A percentile compares a stretch with the other conserved stretches of the same genome.
These are phyloP conservation scores for Ovibos moschatus DNA, from an alignment of 2,113 vertebrate species.

Conservation along the genomic window DNA sequence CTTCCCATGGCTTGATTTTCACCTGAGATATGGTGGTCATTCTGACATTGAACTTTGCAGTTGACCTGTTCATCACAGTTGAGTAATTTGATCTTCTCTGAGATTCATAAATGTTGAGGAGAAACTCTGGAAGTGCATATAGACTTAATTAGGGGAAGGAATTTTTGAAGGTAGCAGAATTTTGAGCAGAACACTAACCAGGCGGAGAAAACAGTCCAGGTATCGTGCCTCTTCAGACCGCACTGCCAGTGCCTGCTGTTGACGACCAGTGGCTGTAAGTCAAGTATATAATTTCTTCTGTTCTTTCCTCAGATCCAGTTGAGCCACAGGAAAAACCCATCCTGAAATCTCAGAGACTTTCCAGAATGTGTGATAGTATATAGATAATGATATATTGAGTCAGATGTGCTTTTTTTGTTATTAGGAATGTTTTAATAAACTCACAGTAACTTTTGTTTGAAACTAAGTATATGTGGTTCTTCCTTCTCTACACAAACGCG, in stretches of 20 bases:
- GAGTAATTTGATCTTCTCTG: neutral
- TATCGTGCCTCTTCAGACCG: neutral
- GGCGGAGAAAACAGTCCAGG: neutral
- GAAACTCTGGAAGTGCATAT: neutral
- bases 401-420: constrained; percentile 31
- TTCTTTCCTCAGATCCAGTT: constrained; percentile 54
- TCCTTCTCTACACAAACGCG: neutral
- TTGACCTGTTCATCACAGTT: neutral
- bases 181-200: neutral
- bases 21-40: neutral
- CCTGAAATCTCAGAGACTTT: constrained; percentile 12
- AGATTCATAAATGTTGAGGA: neutral
- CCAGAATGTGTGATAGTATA: neutral
- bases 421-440: constrained; percentile 61
- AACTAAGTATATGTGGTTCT: constrained; percentile 33
- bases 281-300: constrained; percentile 20
- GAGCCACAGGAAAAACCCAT: neutral
- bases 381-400: neutral
- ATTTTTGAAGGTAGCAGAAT: neutral
- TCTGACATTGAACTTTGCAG: neutral
- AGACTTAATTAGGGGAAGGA: neutral
- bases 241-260: neutral
- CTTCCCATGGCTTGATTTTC: neutral
- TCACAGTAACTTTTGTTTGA: constrained; percentile 3
- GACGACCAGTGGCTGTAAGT: neutral